phyloP scores from a whole-genome alignment of 2,888 invertebrate genomes.

The Synergus gifuensis region DNA sequence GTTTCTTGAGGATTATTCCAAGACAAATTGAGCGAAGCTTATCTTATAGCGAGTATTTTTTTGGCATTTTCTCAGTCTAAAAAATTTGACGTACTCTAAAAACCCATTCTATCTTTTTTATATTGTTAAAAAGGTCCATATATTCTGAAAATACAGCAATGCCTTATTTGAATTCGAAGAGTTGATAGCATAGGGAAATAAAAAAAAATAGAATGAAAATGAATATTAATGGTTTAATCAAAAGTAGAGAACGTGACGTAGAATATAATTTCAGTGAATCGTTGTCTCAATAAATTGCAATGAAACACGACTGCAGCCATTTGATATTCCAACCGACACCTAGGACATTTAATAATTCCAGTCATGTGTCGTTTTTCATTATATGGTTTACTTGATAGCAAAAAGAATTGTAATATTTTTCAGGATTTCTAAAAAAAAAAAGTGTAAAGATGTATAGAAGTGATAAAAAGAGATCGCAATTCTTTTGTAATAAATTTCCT shows the following conservation, averaged over 20 bases:
- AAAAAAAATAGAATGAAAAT: background rate
- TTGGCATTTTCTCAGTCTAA: conserved; percentile 8
- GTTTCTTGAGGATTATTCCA: background rate
- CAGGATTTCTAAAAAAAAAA: too few species aligned
- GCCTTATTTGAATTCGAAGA: background rate
- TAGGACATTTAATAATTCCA: conserved; percentile 18
- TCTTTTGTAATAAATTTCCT: too few species aligned
- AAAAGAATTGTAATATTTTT: too few species aligned
- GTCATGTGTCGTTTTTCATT: conserved; percentile 10
- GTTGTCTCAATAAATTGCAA: conserved; percentile 34
- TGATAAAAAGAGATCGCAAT: too few species aligned
- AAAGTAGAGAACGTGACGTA: conserved; percentile 13
- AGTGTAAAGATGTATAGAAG: too few species aligned
- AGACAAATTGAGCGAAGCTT: background rate
- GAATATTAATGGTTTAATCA: conserved; percentile 27
- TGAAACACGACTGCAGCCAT: conserved; percentile 18
- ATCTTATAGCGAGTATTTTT: conserved; percentile 13
- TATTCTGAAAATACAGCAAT: too few species aligned
- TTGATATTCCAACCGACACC: conserved; percentile 31
- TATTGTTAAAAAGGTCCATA: background rate
- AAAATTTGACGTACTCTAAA: too few species aligned
- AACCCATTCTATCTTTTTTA: too few species aligned
- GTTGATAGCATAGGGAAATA: background rate
- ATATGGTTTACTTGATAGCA: too few species aligned
- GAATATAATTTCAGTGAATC: conserved; percentile 28